These are phyloP conservation scores for Ammodytes dubius DNA, from an alignment of 2,113 vertebrate genomes.

Conservation along the genomic window DNA sequence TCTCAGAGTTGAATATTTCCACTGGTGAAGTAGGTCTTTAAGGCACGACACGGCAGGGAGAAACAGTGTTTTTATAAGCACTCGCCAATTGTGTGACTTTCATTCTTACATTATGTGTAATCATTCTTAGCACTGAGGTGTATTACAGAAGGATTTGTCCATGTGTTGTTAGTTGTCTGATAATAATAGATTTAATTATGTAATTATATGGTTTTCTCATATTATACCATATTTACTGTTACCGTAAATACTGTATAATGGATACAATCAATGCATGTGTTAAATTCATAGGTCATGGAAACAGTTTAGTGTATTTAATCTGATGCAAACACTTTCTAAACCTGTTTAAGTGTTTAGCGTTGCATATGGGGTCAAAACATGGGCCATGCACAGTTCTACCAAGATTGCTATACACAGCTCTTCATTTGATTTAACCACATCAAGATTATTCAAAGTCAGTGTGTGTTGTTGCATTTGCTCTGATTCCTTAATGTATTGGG, in stretches of 20 bases:
- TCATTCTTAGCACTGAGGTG: too few relatives aligned
- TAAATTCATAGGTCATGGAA: slow-evolving; percentile 3
- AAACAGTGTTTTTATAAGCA: too few relatives aligned
- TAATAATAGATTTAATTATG: slow-evolving; percentile 18
- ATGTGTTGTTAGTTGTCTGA: too few relatives aligned
- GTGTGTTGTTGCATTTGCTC: background rate
- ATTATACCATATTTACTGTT: slow-evolving; percentile 1
- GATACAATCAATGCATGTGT: slow-evolving; percentile 35
- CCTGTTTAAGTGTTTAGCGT: background rate
- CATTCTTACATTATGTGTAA: too few relatives aligned
- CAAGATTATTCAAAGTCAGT: background rate
- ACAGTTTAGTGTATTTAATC: background rate
- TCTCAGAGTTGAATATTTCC: too few relatives aligned
- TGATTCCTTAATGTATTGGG: background rate
- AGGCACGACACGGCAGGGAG: too few relatives aligned
- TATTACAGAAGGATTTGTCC: too few relatives aligned
- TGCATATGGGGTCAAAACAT: background rate
- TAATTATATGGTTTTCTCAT: slow-evolving; percentile 29
- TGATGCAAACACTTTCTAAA: background rate
- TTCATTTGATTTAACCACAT: slow-evolving; percentile 11
- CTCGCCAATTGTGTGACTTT: too few relatives aligned
- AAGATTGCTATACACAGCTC: background rate
- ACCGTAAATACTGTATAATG: background rate
- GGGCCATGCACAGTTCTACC: slow-evolving; percentile 12
- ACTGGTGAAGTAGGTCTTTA: too few relatives aligned